Percentiles rank a stretch among this genome's conserved stretches.
phyloP scores from a whole-genome alignment of 2,888 invertebrate genomes.

The Hoplodrina ambigua region DNA sequence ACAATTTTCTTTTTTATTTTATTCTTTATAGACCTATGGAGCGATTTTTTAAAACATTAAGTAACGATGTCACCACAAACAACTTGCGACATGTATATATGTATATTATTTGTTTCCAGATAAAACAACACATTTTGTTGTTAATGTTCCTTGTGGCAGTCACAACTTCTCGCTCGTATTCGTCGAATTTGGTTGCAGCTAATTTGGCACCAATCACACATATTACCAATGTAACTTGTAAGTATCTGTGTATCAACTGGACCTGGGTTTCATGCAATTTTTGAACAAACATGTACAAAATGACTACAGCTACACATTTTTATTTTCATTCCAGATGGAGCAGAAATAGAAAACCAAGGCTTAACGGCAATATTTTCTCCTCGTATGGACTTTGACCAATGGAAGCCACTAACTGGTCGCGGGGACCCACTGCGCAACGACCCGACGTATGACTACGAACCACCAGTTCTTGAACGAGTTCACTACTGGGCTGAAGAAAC shows the following conservation, averaged over 20 bases:
- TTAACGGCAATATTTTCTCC: slow-evolving; percentile 91
- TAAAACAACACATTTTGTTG: slow-evolving; percentile 34
- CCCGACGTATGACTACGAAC: slow-evolving; percentile 96
- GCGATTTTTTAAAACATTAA: too few relatives aligned
- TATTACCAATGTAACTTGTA: slow-evolving; percentile 69
- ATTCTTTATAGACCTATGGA: too few relatives aligned
- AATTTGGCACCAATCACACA: slow-evolving; percentile 49
- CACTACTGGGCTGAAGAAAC: slow-evolving; percentile 95
- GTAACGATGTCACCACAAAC: too few relatives aligned
- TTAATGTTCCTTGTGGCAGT: slow-evolving; percentile 52
- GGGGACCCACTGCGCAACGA: slow-evolving; percentile 96
- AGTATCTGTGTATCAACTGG: slow-evolving; percentile 43
- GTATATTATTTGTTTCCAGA: slow-evolving; percentile 37
- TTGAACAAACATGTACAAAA: neutral
- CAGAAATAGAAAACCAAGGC: slow-evolving; percentile 69
- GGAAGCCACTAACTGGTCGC: slow-evolving; percentile 94
- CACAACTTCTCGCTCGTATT: slow-evolving; percentile 48
- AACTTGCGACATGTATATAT: too few relatives aligned
- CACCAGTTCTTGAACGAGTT: slow-evolving; percentile 94
- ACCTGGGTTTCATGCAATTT: neutral
- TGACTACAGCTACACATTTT: neutral
- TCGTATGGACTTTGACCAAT: slow-evolving; percentile 95
- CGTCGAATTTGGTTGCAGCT: slow-evolving; percentile 46
- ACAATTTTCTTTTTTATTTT: too few relatives aligned
- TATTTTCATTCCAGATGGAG: slow-evolving; percentile 75